Evolutionary conservation across 1,140 invertebrate genomes (phyloP).

Genomic region (Drosophila nebulosa): DNA sequence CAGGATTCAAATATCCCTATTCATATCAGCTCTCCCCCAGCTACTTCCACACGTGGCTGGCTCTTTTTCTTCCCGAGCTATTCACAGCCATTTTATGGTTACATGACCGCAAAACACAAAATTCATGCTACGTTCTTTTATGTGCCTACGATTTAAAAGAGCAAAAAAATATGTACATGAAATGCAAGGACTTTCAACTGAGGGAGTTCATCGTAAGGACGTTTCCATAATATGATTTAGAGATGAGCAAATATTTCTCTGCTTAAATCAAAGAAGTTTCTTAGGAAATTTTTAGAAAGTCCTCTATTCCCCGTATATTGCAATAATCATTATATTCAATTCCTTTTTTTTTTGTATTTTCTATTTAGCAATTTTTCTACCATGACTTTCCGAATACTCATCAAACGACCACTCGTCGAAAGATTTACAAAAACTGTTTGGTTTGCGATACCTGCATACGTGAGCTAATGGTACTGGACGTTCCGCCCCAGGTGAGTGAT

Average conservation of each 20-base stretch:
- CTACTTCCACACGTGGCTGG: too few relatives aligned
- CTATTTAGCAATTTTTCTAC: slow-evolving; percentile 80
- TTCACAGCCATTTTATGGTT: slow-evolving; percentile 20
- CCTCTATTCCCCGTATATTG: too few relatives aligned
- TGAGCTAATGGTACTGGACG: slow-evolving; percentile 81
- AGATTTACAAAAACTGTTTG: slow-evolving; percentile 80
- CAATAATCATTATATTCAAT: slow-evolving; percentile 26
- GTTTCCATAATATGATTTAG: too few relatives aligned
- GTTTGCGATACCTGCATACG: slow-evolving; percentile 80
- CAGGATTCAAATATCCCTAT: too few relatives aligned
- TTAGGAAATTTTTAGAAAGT: too few relatives aligned
- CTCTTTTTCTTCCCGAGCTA: background rate
- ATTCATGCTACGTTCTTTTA: slow-evolving; percentile 40
- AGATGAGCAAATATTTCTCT: too few relatives aligned
- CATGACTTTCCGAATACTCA: slow-evolving; percentile 80
- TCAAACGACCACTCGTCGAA: slow-evolving; percentile 74
- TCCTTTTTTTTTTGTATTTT: slow-evolving; percentile 1
- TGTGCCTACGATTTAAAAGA: slow-evolving; percentile 48
- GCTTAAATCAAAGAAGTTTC: background rate
- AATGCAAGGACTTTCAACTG: slow-evolving; percentile 6
- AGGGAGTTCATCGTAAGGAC: too few relatives aligned
- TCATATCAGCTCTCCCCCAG: too few relatives aligned
- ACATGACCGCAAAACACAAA: slow-evolving; percentile 27
- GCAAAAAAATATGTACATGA: slow-evolving; percentile 49
- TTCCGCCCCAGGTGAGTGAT: slow-evolving; percentile 80